Conservation (phyloP, 1,140 invertebrate genomes). For the Nylanderia fulva region DNA sequence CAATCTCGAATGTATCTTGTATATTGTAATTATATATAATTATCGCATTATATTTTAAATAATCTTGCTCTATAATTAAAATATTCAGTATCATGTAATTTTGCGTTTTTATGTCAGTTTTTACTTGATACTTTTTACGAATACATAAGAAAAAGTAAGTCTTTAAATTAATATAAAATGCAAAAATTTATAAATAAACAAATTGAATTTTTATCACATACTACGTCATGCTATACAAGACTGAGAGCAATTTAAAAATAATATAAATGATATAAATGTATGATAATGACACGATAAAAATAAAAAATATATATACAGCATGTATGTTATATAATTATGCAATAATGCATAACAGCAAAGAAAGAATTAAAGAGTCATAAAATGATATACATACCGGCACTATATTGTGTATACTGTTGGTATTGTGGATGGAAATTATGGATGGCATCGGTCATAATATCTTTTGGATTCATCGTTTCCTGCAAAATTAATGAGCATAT, state of each 20-base stretch:
- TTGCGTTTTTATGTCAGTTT: background rate
- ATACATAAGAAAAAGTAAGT: slow-evolving; percentile 33
- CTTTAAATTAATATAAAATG: slow-evolving; percentile 12
- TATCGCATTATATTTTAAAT: slow-evolving; percentile 23
- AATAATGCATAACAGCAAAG: slow-evolving; percentile 56
- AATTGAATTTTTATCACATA: slow-evolving; percentile 46
- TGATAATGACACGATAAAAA: slow-evolving; percentile 37
- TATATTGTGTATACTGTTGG: slow-evolving; percentile 99
- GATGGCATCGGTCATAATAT: slow-evolving; percentile 99
- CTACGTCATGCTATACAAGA: slow-evolving; percentile 71
- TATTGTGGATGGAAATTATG: slow-evolving; percentile 99
- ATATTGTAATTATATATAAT: too few species aligned
- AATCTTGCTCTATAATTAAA: slow-evolving; percentile 51
- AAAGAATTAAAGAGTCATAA: background rate
- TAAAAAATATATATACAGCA: slow-evolving; percentile 29
- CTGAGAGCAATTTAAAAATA: slow-evolving; percentile 9
- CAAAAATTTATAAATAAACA: slow-evolving; percentile 57
- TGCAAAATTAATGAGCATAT: slow-evolving; percentile 81
- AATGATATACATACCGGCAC: slow-evolving; percentile 90
- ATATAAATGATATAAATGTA: too few species aligned
- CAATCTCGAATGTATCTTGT: slow-evolving; percentile 33
- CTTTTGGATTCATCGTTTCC: slow-evolving; percentile 99
- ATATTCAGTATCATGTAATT: slow-evolving; percentile 15
- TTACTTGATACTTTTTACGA: background rate
- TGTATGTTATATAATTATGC: slow-evolving; percentile 70